Evolutionary conservation across 1,140 invertebrate species (phyloP).

Genomic region (Conopomorpha cramerella): DNA sequence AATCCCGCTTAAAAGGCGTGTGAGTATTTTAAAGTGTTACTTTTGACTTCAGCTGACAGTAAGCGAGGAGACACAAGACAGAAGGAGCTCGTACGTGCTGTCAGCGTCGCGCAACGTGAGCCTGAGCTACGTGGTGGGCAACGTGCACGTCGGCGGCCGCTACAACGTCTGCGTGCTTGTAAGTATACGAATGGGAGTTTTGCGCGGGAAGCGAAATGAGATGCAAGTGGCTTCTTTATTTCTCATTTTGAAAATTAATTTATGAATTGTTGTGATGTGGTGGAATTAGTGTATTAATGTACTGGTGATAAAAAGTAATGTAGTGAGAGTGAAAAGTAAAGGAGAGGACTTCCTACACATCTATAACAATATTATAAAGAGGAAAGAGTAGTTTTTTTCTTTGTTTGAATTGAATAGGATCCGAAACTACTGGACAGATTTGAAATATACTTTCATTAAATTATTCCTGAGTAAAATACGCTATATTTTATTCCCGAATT

Average conservation of each 20-base stretch:
- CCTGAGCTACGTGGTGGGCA: slow-evolving; percentile 59
- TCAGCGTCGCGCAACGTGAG: slow-evolving; percentile 24
- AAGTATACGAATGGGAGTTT: too few relatives aligned
- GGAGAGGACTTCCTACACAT: background rate
- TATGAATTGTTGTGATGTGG: background rate
- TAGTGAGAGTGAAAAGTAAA: background rate
- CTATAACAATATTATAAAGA: background rate
- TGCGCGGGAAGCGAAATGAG: too few relatives aligned
- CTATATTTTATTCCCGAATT: too few relatives aligned
- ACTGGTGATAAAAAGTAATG: background rate
- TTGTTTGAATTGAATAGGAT: too few relatives aligned
- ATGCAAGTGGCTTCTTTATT: background rate
- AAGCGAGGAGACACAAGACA: slow-evolving; percentile 55
- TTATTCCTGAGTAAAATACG: too few relatives aligned
- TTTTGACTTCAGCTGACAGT: slow-evolving; percentile 57
- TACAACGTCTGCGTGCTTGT: slow-evolving; percentile 68
- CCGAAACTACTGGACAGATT: too few relatives aligned
- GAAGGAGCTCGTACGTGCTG: slow-evolving; percentile 48
- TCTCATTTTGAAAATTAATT: background rate
- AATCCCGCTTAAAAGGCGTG: background rate
- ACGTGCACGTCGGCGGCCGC: slow-evolving; percentile 65
- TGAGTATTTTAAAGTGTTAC: slow-evolving; percentile 6
- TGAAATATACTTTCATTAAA: too few relatives aligned
- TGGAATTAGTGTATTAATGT: background rate
- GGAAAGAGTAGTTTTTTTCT: too few relatives aligned